Evolutionary conservation across 2,888 invertebrate genomes (phyloP).

Genomic region (Hedychridium roseum): DNA sequence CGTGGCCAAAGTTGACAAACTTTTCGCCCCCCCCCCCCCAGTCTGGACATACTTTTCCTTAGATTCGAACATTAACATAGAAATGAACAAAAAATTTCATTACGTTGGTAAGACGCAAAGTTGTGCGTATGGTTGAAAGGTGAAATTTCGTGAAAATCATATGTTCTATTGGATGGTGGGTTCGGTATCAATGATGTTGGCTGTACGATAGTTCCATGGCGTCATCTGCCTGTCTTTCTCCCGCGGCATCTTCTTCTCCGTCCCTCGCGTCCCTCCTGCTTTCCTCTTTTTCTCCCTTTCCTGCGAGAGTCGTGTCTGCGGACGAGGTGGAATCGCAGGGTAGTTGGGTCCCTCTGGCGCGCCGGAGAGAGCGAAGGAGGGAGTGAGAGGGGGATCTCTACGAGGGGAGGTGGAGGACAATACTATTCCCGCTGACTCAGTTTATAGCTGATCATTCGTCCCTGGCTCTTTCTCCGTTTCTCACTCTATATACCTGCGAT

Average conservation of each 20-base stretch:
- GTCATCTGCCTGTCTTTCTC: constrained; percentile 29
- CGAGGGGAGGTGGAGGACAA: constrained; percentile 42
- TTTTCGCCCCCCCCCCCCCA: no score
- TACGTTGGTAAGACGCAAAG: no score
- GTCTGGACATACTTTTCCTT: no score
- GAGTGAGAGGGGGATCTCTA: constrained; percentile 15
- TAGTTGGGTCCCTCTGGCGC: constrained; percentile 23
- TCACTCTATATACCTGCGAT: constrained; percentile 1
- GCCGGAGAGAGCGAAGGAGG: constrained; percentile 10
- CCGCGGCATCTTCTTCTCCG: constrained; percentile 12
- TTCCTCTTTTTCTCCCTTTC: constrained; percentile 1
- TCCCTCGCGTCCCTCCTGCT: constrained; percentile 4
- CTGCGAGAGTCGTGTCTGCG: constrained; percentile 29
- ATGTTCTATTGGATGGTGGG: no score
- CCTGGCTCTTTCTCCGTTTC: constrained; percentile 35
- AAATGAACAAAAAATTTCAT: no score
- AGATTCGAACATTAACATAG: no score
- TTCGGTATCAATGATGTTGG: constrained; percentile 23
- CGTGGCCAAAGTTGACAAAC: no score
- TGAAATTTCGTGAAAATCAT: no score
- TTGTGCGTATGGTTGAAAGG: no score
- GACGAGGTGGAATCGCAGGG: constrained; percentile 40
- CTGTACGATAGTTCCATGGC: constrained; percentile 35
- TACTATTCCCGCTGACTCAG: constrained; percentile 54
- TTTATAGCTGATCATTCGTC: constrained; percentile 58